Base-by-base conservation (phyloP, 1,140 invertebrate species). In the Pissodes strobi region DNA sequence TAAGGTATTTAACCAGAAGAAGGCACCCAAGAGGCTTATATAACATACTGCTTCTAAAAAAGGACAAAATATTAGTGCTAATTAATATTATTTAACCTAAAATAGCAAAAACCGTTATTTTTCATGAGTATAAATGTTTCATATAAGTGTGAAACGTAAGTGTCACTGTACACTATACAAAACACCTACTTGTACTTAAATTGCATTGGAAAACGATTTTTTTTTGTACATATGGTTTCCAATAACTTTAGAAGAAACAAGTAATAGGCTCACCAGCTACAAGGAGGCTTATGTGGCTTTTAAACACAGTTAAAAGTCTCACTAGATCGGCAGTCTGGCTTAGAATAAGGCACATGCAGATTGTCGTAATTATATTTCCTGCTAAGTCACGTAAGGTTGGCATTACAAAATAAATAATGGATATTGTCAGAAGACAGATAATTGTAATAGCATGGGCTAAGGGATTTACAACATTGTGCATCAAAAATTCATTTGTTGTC, bases 1-100 rank as follows among this genome's bases (percentile, higher is more conserved):
- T 52, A 91, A 83, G 69, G 89, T 89, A 69, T 90, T 92, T 0
- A 93, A 78, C 91, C 91, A 93, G 69, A 92, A 91, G 78, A 92
- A 92, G 22, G 90, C 88, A 10, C 86, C 89, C 34, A 92, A 71
- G 39, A 91, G 76, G 66, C 88, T 89, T 17, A 90, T 81, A 69
- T 90, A 91, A 52, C 89, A 80, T 51, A 90, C 82, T 1, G 85
- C 84, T 82, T 92, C 91, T 89, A 80, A 68, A 86, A 85, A 62
- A 64, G 67, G 73, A 73, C 34, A n/a, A n/a, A 15, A 39, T n/a
- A n/a, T n/a, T n/a, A n/a, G n/a, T n/a, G n/a, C n/a, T n/a, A n/a
- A n/a, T n/a, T n/a, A n/a, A n/a, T n/a, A n/a, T n/a, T n/a, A n/a
- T n/a, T n/a, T n/a, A n/a, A n/a, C n/a, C n/a, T n/a, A n/a, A n/a